Evolutionary conservation across 2,797 vertebrate genomes (phyloP), one percentile per base, ranked within the genome.

Genomic region (Lates japonicus): DNA sequence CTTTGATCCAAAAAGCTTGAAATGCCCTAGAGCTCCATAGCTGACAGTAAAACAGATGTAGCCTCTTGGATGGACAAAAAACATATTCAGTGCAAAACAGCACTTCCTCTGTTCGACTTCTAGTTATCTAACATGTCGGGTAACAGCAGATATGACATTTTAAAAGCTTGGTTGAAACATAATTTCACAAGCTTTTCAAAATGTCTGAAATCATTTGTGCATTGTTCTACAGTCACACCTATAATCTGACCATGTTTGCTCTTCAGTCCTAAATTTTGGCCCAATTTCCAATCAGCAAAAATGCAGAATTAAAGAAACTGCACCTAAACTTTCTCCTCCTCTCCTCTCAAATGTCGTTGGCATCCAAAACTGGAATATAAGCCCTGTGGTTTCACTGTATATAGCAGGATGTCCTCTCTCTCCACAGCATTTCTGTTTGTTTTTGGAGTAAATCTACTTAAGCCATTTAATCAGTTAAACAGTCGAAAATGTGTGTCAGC

Each of bases 401-500:
- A n/a, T 74, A 61, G 57, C 62, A 25, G 67, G 65, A 29, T 31
- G 42, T 46, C 52, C 39, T 77, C 44, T 70, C 69, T 67, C 31
- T 60, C 54, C 2, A 4, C 42, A 51, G 66, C 46, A 25, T 2
- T 25, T 46, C 75, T 71, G 60, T 76, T 81, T 79, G 55, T 85
- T 68, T 81, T 70, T 33, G 10, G 35, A 52, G 2, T 61, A 54
- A 70, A 76, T 80, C 80, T 51, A 7, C 33, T 46, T 57, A 41
- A 74, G 54, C 78, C 25, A 51, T 75, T 84, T 66, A 76, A 86
- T 85, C 81, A 77, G 51, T 77, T 41, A 63, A 74, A 81, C 63
- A 64, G 25, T 17, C 11, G 22, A 82, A 67, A 76, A 31, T 20
- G 8, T 22, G 31, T 33, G 48, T 84, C 76, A 70, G 77, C 74